Evolutionary conservation across 2,888 invertebrate species (phyloP), one percentile per base, ranked within the genome.

Genomic region (Trypoxylon attenuatum): DNA sequence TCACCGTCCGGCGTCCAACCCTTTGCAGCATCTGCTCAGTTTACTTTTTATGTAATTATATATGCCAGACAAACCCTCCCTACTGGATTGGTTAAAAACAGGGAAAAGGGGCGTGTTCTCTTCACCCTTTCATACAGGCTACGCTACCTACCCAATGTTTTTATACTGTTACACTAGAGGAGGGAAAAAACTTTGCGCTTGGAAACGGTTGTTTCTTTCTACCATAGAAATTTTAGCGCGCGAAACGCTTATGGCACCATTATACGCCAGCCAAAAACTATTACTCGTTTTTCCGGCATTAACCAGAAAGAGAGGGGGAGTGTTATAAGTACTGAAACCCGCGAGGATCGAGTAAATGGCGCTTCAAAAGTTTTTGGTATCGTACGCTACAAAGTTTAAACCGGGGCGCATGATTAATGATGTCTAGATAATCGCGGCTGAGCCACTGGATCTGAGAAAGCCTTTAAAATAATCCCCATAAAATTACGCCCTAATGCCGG

Each of bases 391-490:
- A 51, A 76, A 71, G 62, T 76, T 73, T 67, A 76, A 76, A 69
- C 68, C 71, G 64, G 59, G 73, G 68, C 72, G 56, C 71, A 76
- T 82, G 80, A 79, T 81, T 82, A 80, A 82, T 81, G 81, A 80
- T 68, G 73, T 69, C 76, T 63, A 74, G 76, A 79, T 78, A 80
- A 81, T 80, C 78, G 80, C 70, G 65, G 66, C 69, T 76, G 72
- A 77, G 79, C 77, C 72, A 76, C 75, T 76, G 79, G 74, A 77
- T 79, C 69, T 70, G 69, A 72, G 69, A 77, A 75, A 70, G 71
- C 79, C 77, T 77, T 82, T 82, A 78, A 82, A 80, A 81, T 82
- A 82, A 82, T 82, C 82, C 78, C 79, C 75, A 73, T 74, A 74
- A 77, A 79, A 79, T 82, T 80, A 80, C 80, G 69, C 68, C 70